Evolutionary conservation across 2,888 invertebrate species (phyloP), one percentile per base, ranked within the genome.

Genomic region (Drosophila dives): DNA sequence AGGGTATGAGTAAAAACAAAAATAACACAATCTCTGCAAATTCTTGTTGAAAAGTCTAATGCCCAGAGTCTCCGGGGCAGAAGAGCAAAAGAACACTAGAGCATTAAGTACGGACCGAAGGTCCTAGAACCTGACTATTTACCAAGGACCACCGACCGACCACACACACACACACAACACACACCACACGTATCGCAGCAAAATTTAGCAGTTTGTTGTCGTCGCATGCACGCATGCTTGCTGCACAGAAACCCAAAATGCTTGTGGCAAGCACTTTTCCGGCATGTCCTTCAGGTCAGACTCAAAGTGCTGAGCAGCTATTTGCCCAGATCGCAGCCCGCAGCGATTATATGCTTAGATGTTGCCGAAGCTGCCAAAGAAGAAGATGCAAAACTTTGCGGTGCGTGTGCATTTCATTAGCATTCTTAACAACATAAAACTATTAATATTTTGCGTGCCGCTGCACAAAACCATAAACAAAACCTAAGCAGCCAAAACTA

Each of bases 171-270:
- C 26, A 26, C 26, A 26, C 26, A 26, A 29, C 29, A 29, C 29
- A 29, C 29, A 70, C 64, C 71, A 66, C 87, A 87, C 85, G 88
- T 81, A 85, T 71, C 58, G 68, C 81, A 68, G 74, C 65, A 71
- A 77, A 81, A 87, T 77, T 75, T 63, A 72, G 71, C 77, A 88
- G 86, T 81, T 85, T 86, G 81, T 77, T 81, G 83, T 86, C 77
- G 74, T 83, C 80, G 86, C 83, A 86, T 77, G 88, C 85, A 86
- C 85, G 85, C 85, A 83, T 83, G 83, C 80, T 66, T 84, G 68
- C 68, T 58, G 64, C 73, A 64, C 58, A 78, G 42, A 65, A 49
- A 38, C 54, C 70, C 69, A 67, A 78, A 80, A 86, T 77, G 77
- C 84, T 86, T 86, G 77, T 68, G 84, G 80, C 77, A 81, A 77